Evolutionary conservation across 1,140 invertebrate species (phyloP).

Genomic region (Drosophila pandora): DNA sequence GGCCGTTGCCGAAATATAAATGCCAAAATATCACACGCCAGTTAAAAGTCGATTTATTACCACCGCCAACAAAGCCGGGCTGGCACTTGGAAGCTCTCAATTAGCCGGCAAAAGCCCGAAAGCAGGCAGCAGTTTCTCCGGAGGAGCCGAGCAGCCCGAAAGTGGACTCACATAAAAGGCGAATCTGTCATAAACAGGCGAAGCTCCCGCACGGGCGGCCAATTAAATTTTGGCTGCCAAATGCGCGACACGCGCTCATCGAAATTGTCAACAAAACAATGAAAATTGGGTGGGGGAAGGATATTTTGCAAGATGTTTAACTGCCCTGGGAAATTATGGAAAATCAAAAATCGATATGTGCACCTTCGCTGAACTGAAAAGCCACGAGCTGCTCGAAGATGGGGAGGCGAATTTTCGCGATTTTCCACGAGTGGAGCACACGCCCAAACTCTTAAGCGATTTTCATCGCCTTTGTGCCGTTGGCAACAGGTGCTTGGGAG

Average conservation of each 20-base stretch:
- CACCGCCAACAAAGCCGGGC: constrained; percentile 29
- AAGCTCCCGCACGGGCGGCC: constrained; percentile 39
- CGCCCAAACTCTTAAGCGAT: constrained; percentile 46
- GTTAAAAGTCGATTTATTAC: constrained; percentile 55
- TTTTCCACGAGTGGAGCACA: constrained; percentile 31
- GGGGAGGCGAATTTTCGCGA: constrained; percentile 8
- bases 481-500: constrained; percentile 46
- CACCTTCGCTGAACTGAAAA: constrained; percentile 37
- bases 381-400: not conserved
- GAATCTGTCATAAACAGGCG: constrained; percentile 35
- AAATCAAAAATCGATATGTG: constrained; percentile 68
- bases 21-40: constrained; percentile 67
- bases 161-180: constrained; percentile 34
- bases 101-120: constrained; percentile 17
- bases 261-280: constrained; percentile 31
- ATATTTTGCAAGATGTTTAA: constrained; percentile 1
- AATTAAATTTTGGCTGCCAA: constrained; percentile 62
- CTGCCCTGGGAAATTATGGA: constrained; percentile 43
- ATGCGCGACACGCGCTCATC: constrained; percentile 57
- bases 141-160: constrained; percentile 8
- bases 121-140: constrained; percentile 19
- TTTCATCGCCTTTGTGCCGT: constrained; percentile 2
- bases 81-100: constrained; percentile 27
- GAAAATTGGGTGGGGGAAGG: not conserved
- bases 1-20: constrained; percentile 50